phyloP scores from a whole-genome alignment of 2,888 invertebrate genomes.

The Plagiodera versicolora region DNA sequence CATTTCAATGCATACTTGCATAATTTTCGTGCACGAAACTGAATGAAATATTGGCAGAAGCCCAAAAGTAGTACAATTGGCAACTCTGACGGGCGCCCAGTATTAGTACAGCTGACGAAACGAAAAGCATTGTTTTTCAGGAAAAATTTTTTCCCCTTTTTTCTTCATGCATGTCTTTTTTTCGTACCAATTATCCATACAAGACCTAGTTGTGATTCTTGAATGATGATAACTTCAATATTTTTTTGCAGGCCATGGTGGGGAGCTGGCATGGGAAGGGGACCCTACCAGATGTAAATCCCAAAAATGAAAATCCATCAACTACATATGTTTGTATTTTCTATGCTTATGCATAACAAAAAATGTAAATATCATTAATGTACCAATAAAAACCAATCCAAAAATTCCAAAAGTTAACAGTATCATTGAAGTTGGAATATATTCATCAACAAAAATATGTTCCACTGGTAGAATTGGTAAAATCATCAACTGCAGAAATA shows the following conservation, averaged over 20 bases:
- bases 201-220: no score
- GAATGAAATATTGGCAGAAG: no score
- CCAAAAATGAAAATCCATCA: background rate
- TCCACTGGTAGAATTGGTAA: slow-evolving; percentile 48
- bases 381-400: slow-evolving; percentile 47
- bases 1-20: no score
- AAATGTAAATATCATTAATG: slow-evolving; percentile 44
- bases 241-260: slow-evolving; percentile 50
- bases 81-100: no score
- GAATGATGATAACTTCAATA: no score
- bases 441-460: slow-evolving; percentile 38
- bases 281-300: slow-evolving; percentile 42
- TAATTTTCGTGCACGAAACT: no score
- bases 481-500: slow-evolving; percentile 46
- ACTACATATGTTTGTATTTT: slow-evolving; percentile 22
- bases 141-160: no score
- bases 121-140: no score
- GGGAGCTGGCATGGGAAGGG: slow-evolving; percentile 47
- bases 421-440: slow-evolving; percentile 40
- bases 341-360: slow-evolving; percentile 40
- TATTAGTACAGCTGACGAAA: no score
- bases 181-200: no score
- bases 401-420: slow-evolving; percentile 43
- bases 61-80: no score
- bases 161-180: no score